phyloP scores from a whole-genome alignment of 2,113 vertebrate genomes.

The Amphiprion percula region DNA sequence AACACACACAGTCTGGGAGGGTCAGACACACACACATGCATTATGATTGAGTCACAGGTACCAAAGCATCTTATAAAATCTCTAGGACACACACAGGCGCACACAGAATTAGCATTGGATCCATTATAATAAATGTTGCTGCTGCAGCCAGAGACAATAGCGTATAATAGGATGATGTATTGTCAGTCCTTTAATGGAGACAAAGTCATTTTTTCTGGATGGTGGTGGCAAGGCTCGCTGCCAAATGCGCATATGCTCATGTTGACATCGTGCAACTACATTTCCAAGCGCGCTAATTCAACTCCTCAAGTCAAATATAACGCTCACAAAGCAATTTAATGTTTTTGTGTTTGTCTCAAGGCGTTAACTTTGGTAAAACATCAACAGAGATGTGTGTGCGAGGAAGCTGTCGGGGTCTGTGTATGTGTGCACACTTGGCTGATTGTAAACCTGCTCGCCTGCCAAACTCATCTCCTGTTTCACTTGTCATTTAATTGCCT shows the following conservation, averaged over 20 bases:
- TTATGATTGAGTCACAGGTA: conserved; percentile 10
- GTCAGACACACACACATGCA: conserved; percentile 9
- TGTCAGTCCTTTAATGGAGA: conserved; percentile 55
- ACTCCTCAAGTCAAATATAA: conserved; percentile 26
- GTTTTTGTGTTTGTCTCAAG: conserved; percentile 21
- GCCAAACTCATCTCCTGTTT: conserved; percentile 56
- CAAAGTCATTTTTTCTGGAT: conserved; percentile 68
- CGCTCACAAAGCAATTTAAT: neutral
- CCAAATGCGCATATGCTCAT: conserved; percentile 11
- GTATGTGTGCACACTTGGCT: neutral
- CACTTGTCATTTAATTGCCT: conserved; percentile 31
- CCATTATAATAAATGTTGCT: conserved; percentile 60
- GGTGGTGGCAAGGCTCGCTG: conserved; percentile 44
- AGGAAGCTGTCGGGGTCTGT: neutral
- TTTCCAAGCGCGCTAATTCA: neutral
- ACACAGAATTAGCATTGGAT: conserved; percentile 43
- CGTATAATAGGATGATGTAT: conserved; percentile 70
- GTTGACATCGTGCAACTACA: neutral
- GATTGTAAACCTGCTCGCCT: conserved; percentile 12
- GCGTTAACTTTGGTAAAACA: conserved; percentile 7
- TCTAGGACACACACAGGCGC: conserved; percentile 2
- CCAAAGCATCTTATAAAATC: conserved; percentile 20
- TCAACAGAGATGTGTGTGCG: neutral
- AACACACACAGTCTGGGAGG: neutral
- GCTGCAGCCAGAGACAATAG: conserved; percentile 64